These are phyloP conservation scores for Acanthurus leucopareius DNA, from an alignment of 2,797 vertebrate species.

Conservation along the genomic window DNA sequence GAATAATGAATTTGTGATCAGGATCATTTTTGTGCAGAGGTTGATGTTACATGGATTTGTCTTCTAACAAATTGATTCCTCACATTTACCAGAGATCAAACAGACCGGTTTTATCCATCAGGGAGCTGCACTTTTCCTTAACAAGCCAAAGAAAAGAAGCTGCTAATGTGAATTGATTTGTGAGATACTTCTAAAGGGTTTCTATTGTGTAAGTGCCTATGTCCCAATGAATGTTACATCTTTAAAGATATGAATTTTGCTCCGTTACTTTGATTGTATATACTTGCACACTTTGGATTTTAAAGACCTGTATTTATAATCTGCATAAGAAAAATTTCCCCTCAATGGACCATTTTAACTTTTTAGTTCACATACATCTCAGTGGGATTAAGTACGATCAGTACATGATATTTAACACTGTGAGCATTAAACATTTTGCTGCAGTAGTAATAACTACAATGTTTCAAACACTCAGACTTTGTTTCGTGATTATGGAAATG, in stretches of 20 bases:
- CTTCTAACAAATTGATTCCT: neutral
- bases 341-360: conserved; percentile 11
- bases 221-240: conserved; percentile 36
- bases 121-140: conserved; percentile 6
- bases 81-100: conserved; percentile 24
- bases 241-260: conserved; percentile 14
- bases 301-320: conserved; percentile 22
- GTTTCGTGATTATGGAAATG: neutral
- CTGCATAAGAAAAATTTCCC: neutral
- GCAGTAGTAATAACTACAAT: no score
- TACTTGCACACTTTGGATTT: conserved; percentile 33
- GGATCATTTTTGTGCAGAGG: neutral
- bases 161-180: conserved; percentile 38
- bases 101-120: neutral
- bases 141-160: conserved; percentile 27
- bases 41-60: neutral
- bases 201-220: conserved; percentile 32
- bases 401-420: neutral
- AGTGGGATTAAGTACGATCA: conserved; percentile 6
- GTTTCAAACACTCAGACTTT: no score
- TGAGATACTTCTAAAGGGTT: conserved; percentile 10
- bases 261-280: conserved; percentile 40
- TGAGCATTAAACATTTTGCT: no score
- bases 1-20: conserved; percentile 2
- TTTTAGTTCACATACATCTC: conserved; percentile 15